Evolutionary conservation across 2,888 invertebrate species (phyloP).

Genomic region (Tanaodytes sp.): DNA sequence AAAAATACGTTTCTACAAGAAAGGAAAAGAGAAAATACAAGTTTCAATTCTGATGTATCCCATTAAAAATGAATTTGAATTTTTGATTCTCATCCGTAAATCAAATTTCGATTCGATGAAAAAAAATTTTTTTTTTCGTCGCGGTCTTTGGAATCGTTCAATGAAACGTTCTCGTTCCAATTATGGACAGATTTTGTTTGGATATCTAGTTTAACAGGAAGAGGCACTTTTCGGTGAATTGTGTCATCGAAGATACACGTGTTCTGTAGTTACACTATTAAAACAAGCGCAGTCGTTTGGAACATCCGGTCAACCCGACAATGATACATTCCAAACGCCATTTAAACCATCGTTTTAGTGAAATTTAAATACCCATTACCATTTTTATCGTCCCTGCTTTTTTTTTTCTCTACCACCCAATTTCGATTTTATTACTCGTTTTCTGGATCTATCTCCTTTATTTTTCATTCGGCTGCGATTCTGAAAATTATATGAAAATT

Average conservation of each 20-base stretch:
- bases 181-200: slow-evolving; percentile 2
- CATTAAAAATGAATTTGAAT: no score
- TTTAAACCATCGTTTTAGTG: neutral
- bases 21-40: no score
- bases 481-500: no score
- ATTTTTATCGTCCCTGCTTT: neutral
- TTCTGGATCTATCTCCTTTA: no score
- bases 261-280: slow-evolving; percentile 1
- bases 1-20: no score
- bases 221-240: slow-evolving; percentile 25
- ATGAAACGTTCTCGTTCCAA: neutral
- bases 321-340: slow-evolving; percentile 15
- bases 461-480: no score
- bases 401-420: no score
- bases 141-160: neutral
- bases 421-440: no score
- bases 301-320: slow-evolving; percentile 34
- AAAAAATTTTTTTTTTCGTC: neutral
- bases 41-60: no score
- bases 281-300: slow-evolving; percentile 2
- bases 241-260: slow-evolving; percentile 32
- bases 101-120: no score
- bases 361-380: neutral
- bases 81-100: no score
- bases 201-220: slow-evolving; percentile 32